Evolutionary conservation across 1,140 invertebrate genomes (phyloP), one percentile per base, ranked within the genome.

Genomic region (Sarcophaga bullata): DNA sequence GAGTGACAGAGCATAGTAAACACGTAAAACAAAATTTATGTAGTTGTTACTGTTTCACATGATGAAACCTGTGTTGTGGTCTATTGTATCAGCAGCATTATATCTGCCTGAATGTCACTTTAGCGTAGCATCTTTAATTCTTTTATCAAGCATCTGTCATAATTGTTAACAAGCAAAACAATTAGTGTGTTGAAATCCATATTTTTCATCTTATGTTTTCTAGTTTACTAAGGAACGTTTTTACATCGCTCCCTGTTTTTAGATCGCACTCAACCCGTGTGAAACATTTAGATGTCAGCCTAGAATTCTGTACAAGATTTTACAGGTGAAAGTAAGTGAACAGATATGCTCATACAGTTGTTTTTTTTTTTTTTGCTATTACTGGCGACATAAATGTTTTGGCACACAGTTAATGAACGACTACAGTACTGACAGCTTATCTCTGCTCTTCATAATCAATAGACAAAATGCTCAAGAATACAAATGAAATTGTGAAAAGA

Each of bases 111-210:
- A 68, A 25, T 68, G 17, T 68, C 62, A 68, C n/a, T 68, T 68
- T 68, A 17, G 10, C n/a, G 17, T 25, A 68, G 62, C 62, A 50
- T 78, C 48, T 78, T 48, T 78, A 78, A 78, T 78, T 78, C 75
- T 25, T 78, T 9, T 52, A 11, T 78, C 49, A 78, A 78, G 52
- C 75, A 78, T 25, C 75, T 78, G 75, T 78, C 75, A 78, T 78
- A 78, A 78, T 78, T 78, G 75, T 48, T 78, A 78, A 78, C 75
- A 78, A 78, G 48, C 50, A 50, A 78, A 78, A 78, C 75, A 78
- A 78, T 78, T 78, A 78, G 75, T 78, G 17, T 78, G 17, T 78
- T 52, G 75, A 78, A 78, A 68, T 52, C n/a, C n/a, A n/a, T n/a
- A n/a, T n/a, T n/a, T n/a, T n/a, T n/a, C n/a, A n/a, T n/a, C n/a